phyloP scores from a whole-genome alignment of 2,797 vertebrate species.

The Manis pentadactyla region DNA sequence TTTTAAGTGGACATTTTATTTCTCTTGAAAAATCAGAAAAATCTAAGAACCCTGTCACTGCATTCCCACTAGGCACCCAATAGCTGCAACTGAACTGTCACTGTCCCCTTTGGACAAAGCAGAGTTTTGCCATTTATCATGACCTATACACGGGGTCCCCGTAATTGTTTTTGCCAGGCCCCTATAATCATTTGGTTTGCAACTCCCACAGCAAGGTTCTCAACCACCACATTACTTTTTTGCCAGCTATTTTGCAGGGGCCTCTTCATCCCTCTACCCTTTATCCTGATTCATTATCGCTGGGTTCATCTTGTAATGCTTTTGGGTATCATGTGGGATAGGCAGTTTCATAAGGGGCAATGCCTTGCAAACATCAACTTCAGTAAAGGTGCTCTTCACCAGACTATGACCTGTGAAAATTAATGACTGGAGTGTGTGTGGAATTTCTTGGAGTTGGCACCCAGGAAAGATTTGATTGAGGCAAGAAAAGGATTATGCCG shows the following conservation, averaged over 20 bases:
- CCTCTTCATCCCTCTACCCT: not conserved
- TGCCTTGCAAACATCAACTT: not conserved
- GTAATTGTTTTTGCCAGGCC: not conserved
- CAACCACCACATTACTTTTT: not conserved
- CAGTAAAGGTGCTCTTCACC: not conserved
- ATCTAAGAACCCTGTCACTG: not conserved
- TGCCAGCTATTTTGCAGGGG: not conserved
- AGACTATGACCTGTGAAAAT: not conserved
- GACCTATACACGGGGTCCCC: fast-evolving
- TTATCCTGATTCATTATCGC: too few species aligned
- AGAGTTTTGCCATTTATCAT: not conserved
- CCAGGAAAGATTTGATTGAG: not conserved
- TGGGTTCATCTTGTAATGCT: not conserved
- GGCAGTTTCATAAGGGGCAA: not conserved
- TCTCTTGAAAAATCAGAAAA: not conserved
- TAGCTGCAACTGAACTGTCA: not conserved
- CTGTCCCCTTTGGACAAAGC: not conserved
- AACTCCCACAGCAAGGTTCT: not conserved
- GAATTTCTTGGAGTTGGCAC: not conserved
- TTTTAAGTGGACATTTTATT: not conserved
- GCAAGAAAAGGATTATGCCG: not conserved
- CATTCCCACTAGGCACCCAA: not conserved
- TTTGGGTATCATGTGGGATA: not conserved
- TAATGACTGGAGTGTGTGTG: not conserved
- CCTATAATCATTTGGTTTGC: not conserved